A percentile compares a stretch with the other conserved stretches of the same genome.
Evolutionary conservation across 2,113 vertebrate genomes (phyloP).

Genomic region (Abramis brama): DNA sequence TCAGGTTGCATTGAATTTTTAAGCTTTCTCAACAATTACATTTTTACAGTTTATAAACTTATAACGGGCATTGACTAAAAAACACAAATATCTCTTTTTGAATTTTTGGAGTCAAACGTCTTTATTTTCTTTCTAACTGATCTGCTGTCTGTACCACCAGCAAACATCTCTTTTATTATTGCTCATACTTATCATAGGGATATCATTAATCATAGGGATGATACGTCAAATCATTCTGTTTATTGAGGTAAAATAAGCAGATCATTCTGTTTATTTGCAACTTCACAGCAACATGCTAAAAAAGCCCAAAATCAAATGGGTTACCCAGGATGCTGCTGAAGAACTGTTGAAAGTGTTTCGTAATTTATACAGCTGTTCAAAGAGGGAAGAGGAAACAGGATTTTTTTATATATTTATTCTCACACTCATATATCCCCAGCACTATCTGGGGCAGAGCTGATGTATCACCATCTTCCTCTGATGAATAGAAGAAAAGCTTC

Average conservation of each 20-base stretch:
- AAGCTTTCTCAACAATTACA: too few species aligned
- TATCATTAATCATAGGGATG: too few species aligned
- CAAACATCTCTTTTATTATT: too few species aligned
- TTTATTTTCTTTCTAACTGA: not conserved
- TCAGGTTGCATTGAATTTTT: too few species aligned
- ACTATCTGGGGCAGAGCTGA: slow-evolving; percentile 6
- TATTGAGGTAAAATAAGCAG: too few species aligned
- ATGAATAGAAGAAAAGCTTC: slow-evolving; percentile 49
- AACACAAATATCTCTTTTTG: not conserved
- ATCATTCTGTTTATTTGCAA: too few species aligned
- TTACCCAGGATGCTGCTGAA: not conserved
- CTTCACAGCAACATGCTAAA: not conserved
- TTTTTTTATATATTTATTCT: slow-evolving; percentile 6
- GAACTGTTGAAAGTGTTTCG: not conserved
- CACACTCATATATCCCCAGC: not conserved
- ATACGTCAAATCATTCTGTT: too few species aligned
- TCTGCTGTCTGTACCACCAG: not conserved
- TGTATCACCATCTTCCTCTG: slow-evolving; percentile 52
- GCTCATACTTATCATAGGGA: too few species aligned
- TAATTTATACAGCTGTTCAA: not conserved
- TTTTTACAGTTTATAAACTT: too few species aligned
- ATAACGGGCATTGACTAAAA: too few species aligned
- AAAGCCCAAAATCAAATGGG: not conserved
- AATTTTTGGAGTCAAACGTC: not conserved
- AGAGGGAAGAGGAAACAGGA: not conserved